Conservation (phyloP, 2,888 invertebrate genomes). For the Caenorhabditis virilis region DNA sequence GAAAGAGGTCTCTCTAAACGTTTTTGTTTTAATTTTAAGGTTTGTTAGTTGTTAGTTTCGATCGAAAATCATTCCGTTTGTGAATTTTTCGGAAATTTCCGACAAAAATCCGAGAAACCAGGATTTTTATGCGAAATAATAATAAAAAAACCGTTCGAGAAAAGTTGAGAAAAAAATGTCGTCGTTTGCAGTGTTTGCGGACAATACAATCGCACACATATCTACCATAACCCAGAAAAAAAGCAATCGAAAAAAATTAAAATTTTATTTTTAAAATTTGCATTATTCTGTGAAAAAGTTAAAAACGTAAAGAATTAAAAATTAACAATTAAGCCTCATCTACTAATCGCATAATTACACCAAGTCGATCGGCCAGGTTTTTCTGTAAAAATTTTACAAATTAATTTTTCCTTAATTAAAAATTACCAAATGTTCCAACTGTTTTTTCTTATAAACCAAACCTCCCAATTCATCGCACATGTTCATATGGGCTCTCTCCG, state of each 20-base stretch:
- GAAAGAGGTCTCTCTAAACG: too few relatives aligned
- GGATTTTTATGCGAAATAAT: not conserved
- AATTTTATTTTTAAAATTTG: not conserved
- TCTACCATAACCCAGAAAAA: not conserved
- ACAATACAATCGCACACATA: not conserved
- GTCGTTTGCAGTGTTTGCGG: not conserved
- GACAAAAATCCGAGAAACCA: too few relatives aligned
- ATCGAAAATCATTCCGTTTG: too few relatives aligned
- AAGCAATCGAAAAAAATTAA: not conserved
- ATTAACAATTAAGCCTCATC: conserved; percentile 6
- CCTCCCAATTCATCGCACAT: conserved; percentile 63
- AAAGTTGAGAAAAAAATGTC: not conserved
- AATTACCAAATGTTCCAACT: conserved; percentile 76
- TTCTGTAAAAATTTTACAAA: conserved; percentile 15
- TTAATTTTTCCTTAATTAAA: not conserved
- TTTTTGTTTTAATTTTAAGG: too few relatives aligned
- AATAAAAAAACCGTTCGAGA: not conserved
- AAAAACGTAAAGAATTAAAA: not conserved
- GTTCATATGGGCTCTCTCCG: conserved; percentile 65
- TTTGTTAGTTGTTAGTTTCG: too few relatives aligned
- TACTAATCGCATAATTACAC: conserved; percentile 30
- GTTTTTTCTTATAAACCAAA: conserved; percentile 66
- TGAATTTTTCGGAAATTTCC: too few relatives aligned
- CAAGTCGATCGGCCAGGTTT: conserved; percentile 33
- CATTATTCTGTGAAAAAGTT: not conserved